Evolutionary conservation across 2,797 vertebrate species (phyloP), one percentile per base, ranked within the genome.

Genomic region (Orestias chungarensis): DNA sequence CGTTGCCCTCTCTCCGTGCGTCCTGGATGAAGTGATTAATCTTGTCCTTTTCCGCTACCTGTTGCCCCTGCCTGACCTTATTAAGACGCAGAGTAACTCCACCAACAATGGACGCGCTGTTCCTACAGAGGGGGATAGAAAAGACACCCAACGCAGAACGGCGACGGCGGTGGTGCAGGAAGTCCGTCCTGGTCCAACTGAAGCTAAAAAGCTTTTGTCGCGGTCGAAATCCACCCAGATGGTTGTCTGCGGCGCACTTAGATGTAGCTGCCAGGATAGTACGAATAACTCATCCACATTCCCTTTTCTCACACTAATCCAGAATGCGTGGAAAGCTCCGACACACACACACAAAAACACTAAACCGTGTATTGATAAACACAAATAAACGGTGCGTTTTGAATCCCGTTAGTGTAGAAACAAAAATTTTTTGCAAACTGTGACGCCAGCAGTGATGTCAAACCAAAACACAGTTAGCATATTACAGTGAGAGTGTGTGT

Each of bases 21-120:
- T 73, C 83, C 79, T 70, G 81, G 82, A 91, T 88, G 74, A 81
- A 87, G 86, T 81, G 87, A 92, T 91, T 91, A 86, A 90, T 90
- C 86, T 86, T 86, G 84, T 89, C 88, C 79, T 90, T n/a, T 89
- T 90, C 82, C 69, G 78, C 81, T 92, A 93, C 89, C 91, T 93
- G 87, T 86, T 86, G 84, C 83, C 82, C 87, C 79, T 75, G 73
- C 23, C 64, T 91, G 88, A 90, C 91, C 89, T 89, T 64, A 61
- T 74, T 80, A 83, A 86, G 85, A 85, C 85, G 73, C 70, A 81
- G 54, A 70, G 66, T 66, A 68, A 29, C 49, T 27, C 64, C 55
- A 40, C 57, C 8, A 74, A 92, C 92, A 93, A 93, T 84, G 80
- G 77, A 76, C 74, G 82, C 61, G 87, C 87, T 92, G 89, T 93